Evolutionary conservation across 2,888 invertebrate species (phyloP).

Genomic region (Drosophila cognata): DNA sequence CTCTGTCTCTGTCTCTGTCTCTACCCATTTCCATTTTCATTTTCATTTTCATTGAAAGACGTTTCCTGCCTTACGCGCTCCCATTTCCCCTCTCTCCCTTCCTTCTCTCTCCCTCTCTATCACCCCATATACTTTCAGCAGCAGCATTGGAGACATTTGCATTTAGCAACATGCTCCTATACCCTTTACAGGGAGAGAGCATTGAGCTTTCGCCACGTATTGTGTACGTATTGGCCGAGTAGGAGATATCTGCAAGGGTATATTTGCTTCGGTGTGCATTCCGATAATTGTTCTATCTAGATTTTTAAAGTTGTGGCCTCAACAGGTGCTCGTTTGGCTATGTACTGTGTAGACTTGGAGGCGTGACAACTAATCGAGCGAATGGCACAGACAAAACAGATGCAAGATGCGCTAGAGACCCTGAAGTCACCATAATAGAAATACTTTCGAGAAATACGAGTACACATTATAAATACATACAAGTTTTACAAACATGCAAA

Average conservation of each 20-base stretch:
- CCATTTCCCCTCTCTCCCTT: slow-evolving; percentile 16
- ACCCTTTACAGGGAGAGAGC: background rate
- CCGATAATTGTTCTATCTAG: background rate
- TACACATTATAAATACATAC: background rate
- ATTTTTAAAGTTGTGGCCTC: background rate
- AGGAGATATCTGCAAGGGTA: background rate
- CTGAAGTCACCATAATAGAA: background rate
- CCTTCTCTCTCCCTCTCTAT: background rate
- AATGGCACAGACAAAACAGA: background rate
- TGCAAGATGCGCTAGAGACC: background rate
- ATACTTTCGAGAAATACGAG: background rate
- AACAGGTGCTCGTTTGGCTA: background rate
- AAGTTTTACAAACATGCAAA: background rate
- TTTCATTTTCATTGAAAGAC: slow-evolving; percentile 80
- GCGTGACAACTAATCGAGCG: too few relatives aligned
- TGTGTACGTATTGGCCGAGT: background rate
- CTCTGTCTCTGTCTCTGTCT: background rate
- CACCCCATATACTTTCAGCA: slow-evolving; percentile 8
- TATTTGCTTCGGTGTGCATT: background rate
- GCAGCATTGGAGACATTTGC: slow-evolving; percentile 44
- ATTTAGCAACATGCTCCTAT: slow-evolving; percentile 22
- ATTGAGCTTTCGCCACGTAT: background rate
- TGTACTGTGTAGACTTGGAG: background rate
- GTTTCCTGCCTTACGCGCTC: slow-evolving; percentile 64
- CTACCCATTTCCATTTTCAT: slow-evolving; percentile 68